Evolutionary conservation across 64 coral and sea anemone genomes (phyloP), one percentile per base, ranked within the genome.

Genomic region (Cladopsammia gracilis): DNA sequence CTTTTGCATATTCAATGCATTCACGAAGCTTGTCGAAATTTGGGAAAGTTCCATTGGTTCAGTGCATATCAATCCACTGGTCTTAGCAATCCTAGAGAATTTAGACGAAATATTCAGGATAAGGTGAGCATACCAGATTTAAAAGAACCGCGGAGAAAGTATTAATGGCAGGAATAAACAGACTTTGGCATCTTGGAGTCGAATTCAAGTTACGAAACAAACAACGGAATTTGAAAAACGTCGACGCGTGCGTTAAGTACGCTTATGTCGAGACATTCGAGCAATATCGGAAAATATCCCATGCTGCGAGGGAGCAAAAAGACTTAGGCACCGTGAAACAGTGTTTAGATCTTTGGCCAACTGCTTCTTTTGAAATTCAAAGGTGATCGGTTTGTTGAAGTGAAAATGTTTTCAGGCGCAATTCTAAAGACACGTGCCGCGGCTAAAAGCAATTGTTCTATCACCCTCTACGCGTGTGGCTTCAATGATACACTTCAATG

Each of bases 401-500:
- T 59, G 57, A 12, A 67, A 67, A 18, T 25, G 19, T 5, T 16
- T 67, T 83, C 66, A 0, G 7, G 76, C 20, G 4, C 11, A 25
- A 34, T 57, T 79, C 49, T 56, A 20, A n/a, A 10, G 80, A 67
- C 80, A 83, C 80, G 80, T 83, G 80, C 80, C 80, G 7, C 45
- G 9, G 45, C 7, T 19, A n/a, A 49, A 9, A 20, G 22, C 80
- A 83, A 66, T 83, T 65, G 61, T 43, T 68, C 7, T 83, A 18
- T 16, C 49, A 45, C 80, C 44, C 42, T 9, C 18, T 47, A 83
- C 44, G 80, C 80, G 80, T 83, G 80, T 83, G 43, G 18, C 45
- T 47, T 83, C 42, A 83, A 83, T 83, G 62, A 50, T 67, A 66
- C 61, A 83, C 80, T 83, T 83, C 66, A 83, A 64, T 66, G 80